Base-by-base conservation (phyloP, 2,113 vertebrate genomes). In the Pluvianellus socialis region DNA sequence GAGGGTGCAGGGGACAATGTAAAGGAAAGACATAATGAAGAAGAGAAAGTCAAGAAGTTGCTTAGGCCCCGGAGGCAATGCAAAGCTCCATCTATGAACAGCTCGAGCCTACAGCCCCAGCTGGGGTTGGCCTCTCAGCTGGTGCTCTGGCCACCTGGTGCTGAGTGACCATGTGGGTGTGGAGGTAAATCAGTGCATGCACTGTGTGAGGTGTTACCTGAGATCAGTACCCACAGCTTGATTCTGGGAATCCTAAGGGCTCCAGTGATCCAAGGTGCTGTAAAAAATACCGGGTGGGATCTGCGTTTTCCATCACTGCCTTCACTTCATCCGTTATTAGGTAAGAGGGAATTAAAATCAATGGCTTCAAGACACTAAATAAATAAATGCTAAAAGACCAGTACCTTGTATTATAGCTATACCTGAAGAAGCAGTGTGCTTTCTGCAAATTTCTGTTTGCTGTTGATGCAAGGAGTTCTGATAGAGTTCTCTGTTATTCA, bases 31-130 rank as follows among this genome's bases (percentile, higher is more conserved):
- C 3, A 20, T 9, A 47, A 49, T 2, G 27, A 74, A 59, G 27
- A 59, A 72, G 23, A 58, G 10, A 16, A 38, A 42, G n/a, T 55
- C 23, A 10, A 10, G 14, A 14, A 62, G 24, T 22, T 77, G 33
- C 19, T 56, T 42, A 73, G 66, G 44, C 19, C n/a, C 11, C 7
- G 13, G 21, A 18, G 19, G 12, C 68, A 23, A n/a, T 1, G 2
- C 15, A 7, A 6, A 58, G 27, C 21, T 47, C 0, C 3, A 42
- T 12, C 50, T 66, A 32, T 8, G 21, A 45, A 66, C 13, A 7
- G 42, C 13, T 45, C 11, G 19, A 38, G 14, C 3, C 33, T n/a
- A 12, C 1, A 2, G 4, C 5, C 13, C 10, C 1, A 0, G 4
- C 45, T 42, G 21, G 49, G 35, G 6, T 3, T 47, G 79, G 8